Evolutionary conservation across 2,888 invertebrate genomes (phyloP).

Genomic region (Drosophila acutilabella): DNA sequence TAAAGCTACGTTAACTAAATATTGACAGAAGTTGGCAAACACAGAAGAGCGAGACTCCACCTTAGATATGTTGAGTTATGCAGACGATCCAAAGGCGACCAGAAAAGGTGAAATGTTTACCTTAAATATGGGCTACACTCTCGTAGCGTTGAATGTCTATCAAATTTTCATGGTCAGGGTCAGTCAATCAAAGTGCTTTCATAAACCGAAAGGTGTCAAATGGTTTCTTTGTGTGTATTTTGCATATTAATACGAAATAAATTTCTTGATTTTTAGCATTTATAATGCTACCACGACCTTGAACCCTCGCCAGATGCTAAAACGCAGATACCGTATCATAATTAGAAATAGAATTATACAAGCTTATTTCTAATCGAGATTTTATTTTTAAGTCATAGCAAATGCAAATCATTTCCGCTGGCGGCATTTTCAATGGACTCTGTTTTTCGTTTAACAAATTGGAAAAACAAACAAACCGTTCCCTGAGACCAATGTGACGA

Average conservation of each 20-base stretch:
- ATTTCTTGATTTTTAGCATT: conserved; percentile 6
- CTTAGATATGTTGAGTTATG: conserved; percentile 12
- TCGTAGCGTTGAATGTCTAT: conserved; percentile 33
- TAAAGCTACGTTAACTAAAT: conserved; percentile 54
- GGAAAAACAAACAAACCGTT: background rate
- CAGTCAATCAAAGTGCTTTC: conserved; percentile 58
- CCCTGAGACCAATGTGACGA: background rate
- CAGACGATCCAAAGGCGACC: background rate
- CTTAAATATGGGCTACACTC: conserved; percentile 42
- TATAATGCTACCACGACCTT: conserved; percentile 28
- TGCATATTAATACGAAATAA: conserved; percentile 39
- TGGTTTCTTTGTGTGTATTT: conserved; percentile 21
- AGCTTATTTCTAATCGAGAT: conserved; percentile 43
- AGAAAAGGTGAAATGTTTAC: conserved; percentile 55
- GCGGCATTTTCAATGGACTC: conserved; percentile 29
- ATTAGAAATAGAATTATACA: conserved; percentile 55
- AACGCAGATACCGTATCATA: conserved; percentile 32
- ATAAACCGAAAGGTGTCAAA: conserved; percentile 62
- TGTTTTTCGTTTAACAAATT: conserved; percentile 1
- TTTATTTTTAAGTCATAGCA: conserved; percentile 32
- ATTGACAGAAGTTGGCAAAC: conserved; percentile 46
- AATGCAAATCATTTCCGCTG: conserved; percentile 64
- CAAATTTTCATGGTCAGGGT: conserved; percentile 59
- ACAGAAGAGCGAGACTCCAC: conserved; percentile 18
- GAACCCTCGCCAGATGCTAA: conserved; percentile 35